A percentile compares a stretch with the other conserved stretches of the same genome.
These are phyloP conservation scores for Danio choprae DNA, from an alignment of 2,797 vertebrate species.

Conservation along the genomic window DNA sequence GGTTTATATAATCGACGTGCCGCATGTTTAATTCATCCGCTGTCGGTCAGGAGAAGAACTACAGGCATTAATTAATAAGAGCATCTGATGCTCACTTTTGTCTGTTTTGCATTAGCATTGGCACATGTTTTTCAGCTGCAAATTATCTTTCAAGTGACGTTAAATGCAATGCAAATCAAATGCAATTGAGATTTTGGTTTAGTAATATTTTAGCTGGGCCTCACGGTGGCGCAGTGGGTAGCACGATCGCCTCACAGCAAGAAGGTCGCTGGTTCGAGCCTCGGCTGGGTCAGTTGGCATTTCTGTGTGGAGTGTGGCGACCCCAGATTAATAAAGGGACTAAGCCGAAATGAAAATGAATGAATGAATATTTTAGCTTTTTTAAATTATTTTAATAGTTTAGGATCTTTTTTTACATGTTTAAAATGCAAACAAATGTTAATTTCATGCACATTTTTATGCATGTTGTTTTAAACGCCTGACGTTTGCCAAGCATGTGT, in stretches of 20 bases:
- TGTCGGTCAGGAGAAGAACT: neutral
- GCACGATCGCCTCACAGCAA: too few species aligned
- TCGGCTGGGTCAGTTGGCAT: too few species aligned
- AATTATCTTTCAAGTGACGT: neutral
- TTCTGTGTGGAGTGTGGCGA: too few species aligned
- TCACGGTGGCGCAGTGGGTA: too few species aligned
- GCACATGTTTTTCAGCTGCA: neutral
- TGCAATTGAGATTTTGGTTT: neutral
- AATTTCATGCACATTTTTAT: neutral
- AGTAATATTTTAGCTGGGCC: neutral
- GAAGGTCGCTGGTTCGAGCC: too few species aligned
- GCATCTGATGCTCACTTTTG: too few species aligned
- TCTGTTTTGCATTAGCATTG: neutral
- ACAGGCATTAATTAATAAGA: neutral
- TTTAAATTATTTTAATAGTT: neutral
- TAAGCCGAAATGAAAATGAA: too few species aligned
- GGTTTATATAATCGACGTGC: neutral
- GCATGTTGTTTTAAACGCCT: neutral
- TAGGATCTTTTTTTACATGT: neutral
- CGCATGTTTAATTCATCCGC: neutral
- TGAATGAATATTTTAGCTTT: neutral
- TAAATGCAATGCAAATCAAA: neutral
- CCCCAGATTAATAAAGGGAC: too few species aligned
- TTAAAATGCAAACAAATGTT: neutral
- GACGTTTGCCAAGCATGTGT: neutral